These are phyloP conservation scores for Amaurobius ferox DNA, from an alignment of 2,888 invertebrate genomes.

Conservation along the genomic window DNA sequence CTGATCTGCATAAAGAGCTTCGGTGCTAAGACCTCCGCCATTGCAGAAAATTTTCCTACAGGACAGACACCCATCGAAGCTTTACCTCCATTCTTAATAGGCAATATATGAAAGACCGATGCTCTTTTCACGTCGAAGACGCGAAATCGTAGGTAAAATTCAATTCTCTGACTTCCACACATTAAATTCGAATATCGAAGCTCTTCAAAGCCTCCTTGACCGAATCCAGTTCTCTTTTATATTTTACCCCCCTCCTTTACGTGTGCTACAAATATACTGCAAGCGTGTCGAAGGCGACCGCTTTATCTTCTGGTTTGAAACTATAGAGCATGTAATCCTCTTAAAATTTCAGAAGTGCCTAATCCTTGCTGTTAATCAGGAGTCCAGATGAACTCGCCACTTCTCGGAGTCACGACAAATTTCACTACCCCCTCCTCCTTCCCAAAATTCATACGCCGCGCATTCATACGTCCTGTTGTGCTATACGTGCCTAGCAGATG, in stretches of 20 bases:
- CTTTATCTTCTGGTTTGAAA: slow-evolving; percentile 12
- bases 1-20: slow-evolving; percentile 9
- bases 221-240: neutral
- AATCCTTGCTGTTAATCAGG: slow-evolving; percentile 68
- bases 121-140: neutral
- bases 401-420: slow-evolving; percentile 24
- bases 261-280: neutral
- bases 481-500: slow-evolving; percentile 7
- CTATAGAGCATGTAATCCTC: slow-evolving; percentile 52
- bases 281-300: neutral
- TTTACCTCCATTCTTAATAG: neutral
- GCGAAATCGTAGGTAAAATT: neutral
- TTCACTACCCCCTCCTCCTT: neutral
- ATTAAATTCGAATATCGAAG: slow-evolving; percentile 10
- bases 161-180: slow-evolving; percentile 1
- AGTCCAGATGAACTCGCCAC: slow-evolving; percentile 49
- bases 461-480: neutral
- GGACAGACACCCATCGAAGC: neutral
- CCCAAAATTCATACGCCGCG: neutral
- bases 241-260: neutral
- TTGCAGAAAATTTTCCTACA: neutral
- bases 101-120: neutral
- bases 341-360: slow-evolving; percentile 69
- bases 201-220: slow-evolving; percentile 9
- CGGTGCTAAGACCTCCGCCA: neutral